phyloP scores from a whole-genome alignment of 1,140 invertebrate species.

The Bradynema listronoti region DNA sequence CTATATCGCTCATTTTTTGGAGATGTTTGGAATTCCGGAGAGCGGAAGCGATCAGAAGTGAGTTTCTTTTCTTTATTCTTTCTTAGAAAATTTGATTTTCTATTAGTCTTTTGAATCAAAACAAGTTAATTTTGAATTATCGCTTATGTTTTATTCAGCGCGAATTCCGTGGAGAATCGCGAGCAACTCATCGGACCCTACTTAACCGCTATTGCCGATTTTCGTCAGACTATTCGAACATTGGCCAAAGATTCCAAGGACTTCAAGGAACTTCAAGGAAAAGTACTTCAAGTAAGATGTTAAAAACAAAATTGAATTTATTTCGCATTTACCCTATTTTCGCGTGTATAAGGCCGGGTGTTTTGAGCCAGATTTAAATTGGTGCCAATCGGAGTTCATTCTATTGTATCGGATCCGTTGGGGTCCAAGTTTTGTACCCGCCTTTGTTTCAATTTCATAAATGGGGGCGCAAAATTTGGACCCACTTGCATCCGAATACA shows the following conservation, averaged over 20 bases:
- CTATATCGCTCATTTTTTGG: conserved; percentile 79
- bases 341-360: too few species aligned
- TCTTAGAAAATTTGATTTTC: background rate
- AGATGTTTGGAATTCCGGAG: conserved; percentile 76
- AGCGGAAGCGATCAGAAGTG: conserved; percentile 60
- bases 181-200: conserved; percentile 81
- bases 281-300: background rate
- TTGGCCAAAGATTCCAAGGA: conserved; percentile 69
- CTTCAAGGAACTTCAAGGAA: conserved; percentile 46
- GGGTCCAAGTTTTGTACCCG: too few species aligned
- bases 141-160: too few species aligned
- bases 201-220: conserved; percentile 74
- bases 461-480: too few species aligned
- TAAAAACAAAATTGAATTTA: conserved; percentile 5
- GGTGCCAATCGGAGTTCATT: too few species aligned
- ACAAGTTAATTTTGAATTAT: too few species aligned
- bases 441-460: too few species aligned
- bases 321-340: too few species aligned
- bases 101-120: conserved; percentile 3
- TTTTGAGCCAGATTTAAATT: too few species aligned
- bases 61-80: conserved; percentile 2
- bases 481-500: too few species aligned
- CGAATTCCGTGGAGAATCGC: conserved; percentile 42
- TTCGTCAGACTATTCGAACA: conserved; percentile 73
- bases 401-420: too few species aligned